These are phyloP conservation scores for Mesoligia furuncula DNA, from an alignment of 2,888 invertebrate species.

Conservation along the genomic window DNA sequence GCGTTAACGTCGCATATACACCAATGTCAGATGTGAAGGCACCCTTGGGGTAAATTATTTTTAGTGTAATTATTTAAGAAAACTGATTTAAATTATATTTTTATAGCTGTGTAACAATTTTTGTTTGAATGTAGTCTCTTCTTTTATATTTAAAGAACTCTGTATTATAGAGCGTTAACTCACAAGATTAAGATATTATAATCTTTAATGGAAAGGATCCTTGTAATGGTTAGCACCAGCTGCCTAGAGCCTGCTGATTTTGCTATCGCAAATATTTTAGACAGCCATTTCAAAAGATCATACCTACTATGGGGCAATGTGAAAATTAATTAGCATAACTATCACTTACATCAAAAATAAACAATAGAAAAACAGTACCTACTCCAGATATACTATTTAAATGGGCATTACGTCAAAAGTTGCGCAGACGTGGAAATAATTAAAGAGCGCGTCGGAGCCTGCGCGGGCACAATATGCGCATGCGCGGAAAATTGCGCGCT, in stretches of 20 bases:
- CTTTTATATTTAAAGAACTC: not conserved
- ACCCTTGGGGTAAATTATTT: slow-evolving; percentile 13
- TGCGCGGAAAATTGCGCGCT: slow-evolving; percentile 74
- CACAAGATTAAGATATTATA: not conserved
- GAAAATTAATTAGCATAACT: slow-evolving; percentile 9
- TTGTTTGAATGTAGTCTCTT: slow-evolving; percentile 7
- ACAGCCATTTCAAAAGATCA: not conserved
- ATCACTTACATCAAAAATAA: slow-evolving; percentile 1
- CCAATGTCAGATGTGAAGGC: not conserved
- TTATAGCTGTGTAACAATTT: slow-evolving; percentile 7
- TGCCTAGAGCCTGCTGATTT: not conserved
- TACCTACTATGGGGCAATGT: not conserved
- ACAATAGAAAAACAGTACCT: slow-evolving; percentile 13
- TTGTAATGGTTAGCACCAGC: not conserved
- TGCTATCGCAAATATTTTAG: not conserved
- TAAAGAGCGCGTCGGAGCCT: slow-evolving; percentile 62
- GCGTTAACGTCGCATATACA: not conserved
- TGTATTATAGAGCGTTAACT: not conserved
- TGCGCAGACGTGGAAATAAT: slow-evolving; percentile 75
- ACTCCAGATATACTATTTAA: slow-evolving; percentile 41
- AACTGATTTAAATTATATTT: slow-evolving; percentile 44
- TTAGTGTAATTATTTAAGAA: slow-evolving; percentile 28
- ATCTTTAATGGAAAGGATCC: not conserved
- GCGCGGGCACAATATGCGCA: slow-evolving; percentile 61
- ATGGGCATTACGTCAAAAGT: slow-evolving; percentile 64